Conservation (phyloP, 2,888 invertebrate genomes). For the Temnothorax ravouxi region DNA sequence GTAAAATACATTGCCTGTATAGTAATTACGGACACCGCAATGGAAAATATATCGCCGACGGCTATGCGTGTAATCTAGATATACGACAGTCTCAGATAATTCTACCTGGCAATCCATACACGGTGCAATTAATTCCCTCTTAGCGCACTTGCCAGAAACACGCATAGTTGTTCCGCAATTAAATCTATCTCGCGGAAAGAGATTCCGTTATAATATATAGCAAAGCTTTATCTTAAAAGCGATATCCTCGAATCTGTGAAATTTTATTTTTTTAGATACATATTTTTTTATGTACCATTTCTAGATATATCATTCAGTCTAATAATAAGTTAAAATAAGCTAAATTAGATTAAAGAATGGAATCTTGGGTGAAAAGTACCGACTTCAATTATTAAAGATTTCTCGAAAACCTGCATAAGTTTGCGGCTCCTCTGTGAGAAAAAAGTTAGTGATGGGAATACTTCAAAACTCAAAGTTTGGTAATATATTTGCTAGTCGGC, state of each 20-base stretch:
- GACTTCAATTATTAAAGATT: too few species aligned
- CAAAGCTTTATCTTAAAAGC: background rate
- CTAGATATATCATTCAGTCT: background rate
- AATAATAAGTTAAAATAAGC: background rate
- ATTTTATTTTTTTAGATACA: background rate
- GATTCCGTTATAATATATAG: background rate
- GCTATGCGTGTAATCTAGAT: constrained; percentile 47
- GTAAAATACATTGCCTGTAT: constrained; percentile 38
- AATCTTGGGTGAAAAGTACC: background rate
- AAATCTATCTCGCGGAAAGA: constrained; percentile 31
- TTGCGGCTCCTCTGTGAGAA: too few species aligned
- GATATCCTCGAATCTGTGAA: background rate
- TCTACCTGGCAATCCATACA: constrained; percentile 33
- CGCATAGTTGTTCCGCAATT: constrained; percentile 38
- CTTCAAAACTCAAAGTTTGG: too few species aligned
- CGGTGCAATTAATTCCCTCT: constrained; percentile 48
- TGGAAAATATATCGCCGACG: constrained; percentile 44
- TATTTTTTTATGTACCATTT: background rate
- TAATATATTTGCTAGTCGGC: too few species aligned
- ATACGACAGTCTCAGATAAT: constrained; percentile 47
- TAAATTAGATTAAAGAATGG: background rate
- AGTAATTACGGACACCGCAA: constrained; percentile 47
- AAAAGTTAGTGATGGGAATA: too few species aligned
- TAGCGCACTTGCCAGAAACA: constrained; percentile 41
- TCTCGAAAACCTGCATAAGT: too few species aligned